Percentiles rank a stretch among this genome's conserved stretches.
Conservation (phyloP, 2,888 invertebrate species). For the Dryocosmus kuriphilus region DNA sequence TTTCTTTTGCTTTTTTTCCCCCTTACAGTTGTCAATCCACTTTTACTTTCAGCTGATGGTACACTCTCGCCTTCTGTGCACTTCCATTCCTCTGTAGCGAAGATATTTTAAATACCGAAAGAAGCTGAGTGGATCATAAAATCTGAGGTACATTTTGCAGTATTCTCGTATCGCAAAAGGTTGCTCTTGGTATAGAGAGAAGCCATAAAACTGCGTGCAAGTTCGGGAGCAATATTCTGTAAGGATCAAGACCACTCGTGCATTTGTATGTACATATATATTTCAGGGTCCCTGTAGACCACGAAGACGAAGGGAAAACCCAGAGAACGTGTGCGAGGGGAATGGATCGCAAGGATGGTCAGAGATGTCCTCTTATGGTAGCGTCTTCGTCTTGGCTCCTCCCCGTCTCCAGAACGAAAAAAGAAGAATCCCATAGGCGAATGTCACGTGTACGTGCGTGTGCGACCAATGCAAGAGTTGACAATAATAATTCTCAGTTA, state of each 20-base stretch:
- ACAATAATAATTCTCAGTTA: neutral
- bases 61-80: slow-evolving; percentile 1
- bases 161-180: neutral
- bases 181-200: neutral
- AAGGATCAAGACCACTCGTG: slow-evolving; percentile 31
- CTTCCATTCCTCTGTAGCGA: neutral
- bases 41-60: neutral
- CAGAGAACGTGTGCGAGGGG: slow-evolving; percentile 49
- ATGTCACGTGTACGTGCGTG: neutral
- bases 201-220: neutral
- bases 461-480: neutral
- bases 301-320: slow-evolving; percentile 48
- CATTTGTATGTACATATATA: slow-evolving; percentile 46
- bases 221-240: slow-evolving; percentile 23
- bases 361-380: slow-evolving; percentile 75
- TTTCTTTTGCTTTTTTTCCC: neutral
- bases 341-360: slow-evolving; percentile 60
- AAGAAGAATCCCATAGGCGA: slow-evolving; percentile 27
- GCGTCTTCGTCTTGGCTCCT: slow-evolving; percentile 66
- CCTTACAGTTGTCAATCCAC: neutral
- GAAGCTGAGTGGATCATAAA: slow-evolving; percentile 16
- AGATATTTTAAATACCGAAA: neutral
- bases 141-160: neutral
- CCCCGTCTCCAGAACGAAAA: slow-evolving; percentile 43
- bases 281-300: slow-evolving; percentile 46